A percentile compares a stretch with the other conserved stretches of the same genome.
Evolutionary conservation across 2,113 vertebrate genomes (phyloP).

Genomic region (Clinocottus analis): DNA sequence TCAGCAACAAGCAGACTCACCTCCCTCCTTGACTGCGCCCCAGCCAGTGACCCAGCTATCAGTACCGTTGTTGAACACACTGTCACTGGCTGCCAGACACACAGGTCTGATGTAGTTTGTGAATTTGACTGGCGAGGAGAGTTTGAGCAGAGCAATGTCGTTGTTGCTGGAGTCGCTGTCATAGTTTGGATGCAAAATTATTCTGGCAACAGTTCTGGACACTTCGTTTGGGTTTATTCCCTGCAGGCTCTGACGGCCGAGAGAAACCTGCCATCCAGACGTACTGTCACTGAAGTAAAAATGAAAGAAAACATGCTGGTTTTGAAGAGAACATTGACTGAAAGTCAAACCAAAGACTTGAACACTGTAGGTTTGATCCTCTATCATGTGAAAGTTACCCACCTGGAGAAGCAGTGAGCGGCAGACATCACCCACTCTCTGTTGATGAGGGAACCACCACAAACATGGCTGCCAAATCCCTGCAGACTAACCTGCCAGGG

Average conservation of each 20-base stretch:
- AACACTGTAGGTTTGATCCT: fast-evolving
- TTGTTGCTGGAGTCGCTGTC: slow-evolving; percentile 61
- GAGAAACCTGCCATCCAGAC: neutral
- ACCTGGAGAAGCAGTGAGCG: slow-evolving; percentile 45
- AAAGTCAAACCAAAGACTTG: neutral
- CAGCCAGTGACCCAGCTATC: slow-evolving; percentile 87
- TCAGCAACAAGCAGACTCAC: slow-evolving; percentile 57
- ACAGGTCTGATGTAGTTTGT: slow-evolving; percentile 82
- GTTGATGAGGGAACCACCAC: slow-evolving; percentile 81
- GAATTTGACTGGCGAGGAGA: slow-evolving; percentile 74
- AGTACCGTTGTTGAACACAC: slow-evolving; percentile 79
- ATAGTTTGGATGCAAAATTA: slow-evolving; percentile 75
- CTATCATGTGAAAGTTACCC: neutral
- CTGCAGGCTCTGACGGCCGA: slow-evolving; percentile 60
- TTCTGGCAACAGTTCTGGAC: slow-evolving; percentile 20
- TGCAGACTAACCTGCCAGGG: slow-evolving; percentile 82
- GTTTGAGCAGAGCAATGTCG: slow-evolving; percentile 84
- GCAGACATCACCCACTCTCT: slow-evolving; percentile 82
- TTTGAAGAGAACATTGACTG: neutral
- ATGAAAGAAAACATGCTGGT: neutral
- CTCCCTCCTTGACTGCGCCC: slow-evolving; percentile 81
- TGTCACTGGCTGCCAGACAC: slow-evolving; percentile 82
- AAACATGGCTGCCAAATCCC: slow-evolving; percentile 52
- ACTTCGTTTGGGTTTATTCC: slow-evolving; percentile 41
- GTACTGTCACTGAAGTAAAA: neutral